A percentile compares a stretch with the other conserved stretches of the same genome.
Conservation (phyloP, 1,140 invertebrate genomes). For the Odontomachus brunneus region DNA sequence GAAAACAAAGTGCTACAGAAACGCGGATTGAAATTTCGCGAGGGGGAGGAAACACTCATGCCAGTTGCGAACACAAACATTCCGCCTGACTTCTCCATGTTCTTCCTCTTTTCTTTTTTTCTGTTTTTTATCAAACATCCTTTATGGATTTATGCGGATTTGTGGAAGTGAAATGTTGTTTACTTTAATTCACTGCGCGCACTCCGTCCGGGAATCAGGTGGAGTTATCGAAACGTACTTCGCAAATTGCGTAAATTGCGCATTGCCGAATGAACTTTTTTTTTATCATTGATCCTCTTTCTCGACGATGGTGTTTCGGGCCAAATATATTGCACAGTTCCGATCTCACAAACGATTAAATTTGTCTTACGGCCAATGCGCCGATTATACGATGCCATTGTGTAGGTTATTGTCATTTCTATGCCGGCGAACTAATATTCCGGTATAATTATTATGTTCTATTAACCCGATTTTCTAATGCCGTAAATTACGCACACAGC, state of each 20-base stretch:
- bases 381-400: too few species aligned
- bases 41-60: neutral
- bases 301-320: neutral
- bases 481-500: too few species aligned
- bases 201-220: constrained; percentile 15
- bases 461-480: too few species aligned
- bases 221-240: constrained; percentile 36
- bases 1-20: constrained; percentile 33
- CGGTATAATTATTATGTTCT: too few species aligned
- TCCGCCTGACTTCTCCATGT: neutral
- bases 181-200: constrained; percentile 42
- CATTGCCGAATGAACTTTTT: constrained; percentile 42
- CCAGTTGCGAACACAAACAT: constrained; percentile 24
- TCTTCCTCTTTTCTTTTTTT: too few species aligned
- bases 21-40: constrained; percentile 40
- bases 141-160: constrained; percentile 17
- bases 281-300: constrained; percentile 24
- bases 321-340: constrained; percentile 24
- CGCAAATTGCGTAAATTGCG: constrained; percentile 39
- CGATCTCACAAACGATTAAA: constrained; percentile 8
- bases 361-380: too few species aligned
- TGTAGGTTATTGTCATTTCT: too few species aligned
- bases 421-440: too few species aligned
- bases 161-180: constrained; percentile 37
- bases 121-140: neutral